Base-by-base conservation (phyloP, 1,140 invertebrate species). In the Drosophila nebulosa region DNA sequence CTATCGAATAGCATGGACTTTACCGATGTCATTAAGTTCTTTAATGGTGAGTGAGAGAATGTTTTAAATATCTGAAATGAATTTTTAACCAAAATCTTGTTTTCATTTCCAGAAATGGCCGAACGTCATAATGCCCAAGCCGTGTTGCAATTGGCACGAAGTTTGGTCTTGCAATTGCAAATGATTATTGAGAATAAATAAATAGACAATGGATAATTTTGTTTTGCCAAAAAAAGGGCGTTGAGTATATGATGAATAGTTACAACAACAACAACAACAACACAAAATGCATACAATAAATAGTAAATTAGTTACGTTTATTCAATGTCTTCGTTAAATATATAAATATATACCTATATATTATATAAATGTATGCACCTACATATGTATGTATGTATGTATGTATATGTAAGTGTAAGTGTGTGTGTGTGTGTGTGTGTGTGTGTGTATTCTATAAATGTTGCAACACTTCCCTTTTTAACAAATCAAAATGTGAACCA, bases 1-100 rank as follows among this genome's bases (percentile, higher is more conserved):
- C 92, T 99, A 32, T 96, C 96, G 57, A 98, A 99, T 92, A 95
- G 95, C 75, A 98, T 99, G 97, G 97, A 99, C 91, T 99, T 98
- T 92, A 98, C 97, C 1, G 97, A 99, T 92, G 97, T 98, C 74
- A 99, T 99, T 86, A 98, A 98, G 91, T 99, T 99, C 92, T 98
- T 98, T 90, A 99, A 98, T 92, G 97, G 97, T 97, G 92, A 21
- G 53, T 30, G 5, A 0, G n/a, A n/a, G n/a, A n/a, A n/a, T n/a
- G n/a, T n/a, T n/a, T n/a, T n/a, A n/a, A n/a, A n/a, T n/a, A n/a
- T n/a, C n/a, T n/a, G n/a, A n/a, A n/a, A n/a, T n/a, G n/a, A n/a
- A n/a, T n/a, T n/a, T n/a, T n/a, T n/a, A n/a, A n/a, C n/a, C n/a
- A n/a, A n/a, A n/a, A n/a, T n/a, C n/a, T n/a, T n/a, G n/a, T n/a